Conservation (phyloP, 1,140 invertebrate species). For the Nomia melanderi region DNA sequence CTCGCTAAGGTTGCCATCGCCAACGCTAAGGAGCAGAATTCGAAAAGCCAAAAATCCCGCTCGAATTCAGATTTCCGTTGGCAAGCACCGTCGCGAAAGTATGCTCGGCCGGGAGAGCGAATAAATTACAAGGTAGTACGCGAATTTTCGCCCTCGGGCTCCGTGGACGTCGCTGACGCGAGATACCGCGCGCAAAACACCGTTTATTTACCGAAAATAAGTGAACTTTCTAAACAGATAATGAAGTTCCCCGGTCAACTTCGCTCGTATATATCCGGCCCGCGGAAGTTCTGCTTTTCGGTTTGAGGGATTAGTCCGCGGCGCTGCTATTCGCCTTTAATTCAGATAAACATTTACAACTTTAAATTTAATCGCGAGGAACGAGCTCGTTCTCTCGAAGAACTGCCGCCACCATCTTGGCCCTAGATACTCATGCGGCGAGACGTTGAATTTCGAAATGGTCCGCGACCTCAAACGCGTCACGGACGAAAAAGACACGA, state of each 20-base stretch:
- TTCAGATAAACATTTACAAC: constrained; percentile 35
- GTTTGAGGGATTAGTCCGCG: constrained; percentile 21
- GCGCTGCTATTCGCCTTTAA: neutral
- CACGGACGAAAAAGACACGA: too few relatives aligned
- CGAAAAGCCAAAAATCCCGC: too few relatives aligned
- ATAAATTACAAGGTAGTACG: constrained; percentile 15
- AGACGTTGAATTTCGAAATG: too few relatives aligned
- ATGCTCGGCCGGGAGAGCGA: neutral
- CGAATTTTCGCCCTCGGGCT: neutral
- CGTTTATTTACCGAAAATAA: constrained; percentile 33
- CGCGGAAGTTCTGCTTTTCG: neutral
- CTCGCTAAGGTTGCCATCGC: too few relatives aligned
- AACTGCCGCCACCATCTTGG: neutral
- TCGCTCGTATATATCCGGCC: neutral
- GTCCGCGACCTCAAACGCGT: too few relatives aligned
- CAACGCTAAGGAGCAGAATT: too few relatives aligned
- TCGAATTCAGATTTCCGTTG: too few relatives aligned
- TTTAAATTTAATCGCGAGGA: constrained; percentile 26
- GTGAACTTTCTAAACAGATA: constrained; percentile 32
- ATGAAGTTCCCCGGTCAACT: constrained; percentile 30
- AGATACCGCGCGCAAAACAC: constrained; percentile 14
- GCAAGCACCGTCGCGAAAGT: neutral
- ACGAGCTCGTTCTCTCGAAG: neutral
- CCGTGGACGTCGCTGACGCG: neutral
- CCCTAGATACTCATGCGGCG: too few relatives aligned